Conservation (phyloP, 2,113 vertebrate species). For the mouse (Mus musculus) region DNA sequence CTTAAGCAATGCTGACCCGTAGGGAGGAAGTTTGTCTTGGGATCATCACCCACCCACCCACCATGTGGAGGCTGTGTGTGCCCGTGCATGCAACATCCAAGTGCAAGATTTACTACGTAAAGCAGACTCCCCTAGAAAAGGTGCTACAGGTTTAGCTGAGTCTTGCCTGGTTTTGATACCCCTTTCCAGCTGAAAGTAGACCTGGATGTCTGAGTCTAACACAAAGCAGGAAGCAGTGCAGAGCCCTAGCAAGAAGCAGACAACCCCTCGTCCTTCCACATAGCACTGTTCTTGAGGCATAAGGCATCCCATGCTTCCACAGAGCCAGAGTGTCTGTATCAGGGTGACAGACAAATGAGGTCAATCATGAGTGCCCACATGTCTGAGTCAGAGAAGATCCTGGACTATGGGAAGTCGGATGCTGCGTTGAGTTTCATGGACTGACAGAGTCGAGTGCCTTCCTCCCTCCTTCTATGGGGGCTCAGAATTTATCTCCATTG, state of each 20-base stretch:
- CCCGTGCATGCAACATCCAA: conserved; percentile 66
- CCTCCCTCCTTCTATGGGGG: not conserved
- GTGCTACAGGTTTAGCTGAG: not conserved
- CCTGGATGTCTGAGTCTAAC: not conserved
- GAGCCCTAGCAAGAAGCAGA: not conserved
- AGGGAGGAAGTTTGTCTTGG: conserved; percentile 83
- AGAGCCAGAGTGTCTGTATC: not conserved
- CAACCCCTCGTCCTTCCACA: not conserved
- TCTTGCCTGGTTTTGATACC: not conserved
- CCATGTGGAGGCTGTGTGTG: conserved; percentile 66
- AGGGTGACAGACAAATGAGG: too few relatives aligned
- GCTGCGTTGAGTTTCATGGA: not conserved
- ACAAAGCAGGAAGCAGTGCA: not conserved
- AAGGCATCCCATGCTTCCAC: not conserved
- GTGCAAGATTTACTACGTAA: conserved; percentile 71
- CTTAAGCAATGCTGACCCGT: conserved; percentile 80
- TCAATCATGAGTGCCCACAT: not conserved
- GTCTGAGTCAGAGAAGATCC: not conserved
- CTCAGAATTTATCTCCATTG: not conserved
- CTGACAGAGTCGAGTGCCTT: not conserved
- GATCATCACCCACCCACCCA: conserved; percentile 67
- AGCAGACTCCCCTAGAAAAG: not conserved
- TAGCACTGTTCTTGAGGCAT: not conserved
- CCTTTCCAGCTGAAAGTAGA: not conserved
- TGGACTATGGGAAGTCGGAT: not conserved